phyloP scores from a whole-genome alignment of 2,888 invertebrate species.

The Drosophila fulvimacula region DNA sequence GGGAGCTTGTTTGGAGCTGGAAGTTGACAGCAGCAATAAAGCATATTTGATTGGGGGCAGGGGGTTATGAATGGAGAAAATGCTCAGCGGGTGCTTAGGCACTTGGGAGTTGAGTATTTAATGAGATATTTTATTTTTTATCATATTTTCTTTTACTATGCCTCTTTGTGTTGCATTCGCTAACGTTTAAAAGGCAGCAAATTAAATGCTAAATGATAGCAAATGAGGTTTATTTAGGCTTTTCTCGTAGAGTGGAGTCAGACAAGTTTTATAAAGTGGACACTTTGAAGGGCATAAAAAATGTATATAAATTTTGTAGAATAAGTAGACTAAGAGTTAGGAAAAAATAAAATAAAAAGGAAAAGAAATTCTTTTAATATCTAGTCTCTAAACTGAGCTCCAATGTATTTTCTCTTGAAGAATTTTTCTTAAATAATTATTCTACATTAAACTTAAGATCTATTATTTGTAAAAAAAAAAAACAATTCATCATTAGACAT shows the following conservation, averaged over 20 bases:
- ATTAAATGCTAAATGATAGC: neutral
- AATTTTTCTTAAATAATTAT: neutral
- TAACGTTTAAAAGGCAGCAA: neutral
- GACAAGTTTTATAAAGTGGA: neutral
- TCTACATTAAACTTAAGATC: neutral
- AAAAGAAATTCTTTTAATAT: neutral
- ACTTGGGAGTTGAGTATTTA: neutral
- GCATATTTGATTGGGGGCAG: conserved; percentile 15
- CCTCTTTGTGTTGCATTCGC: neutral
- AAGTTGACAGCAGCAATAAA: conserved; percentile 22
- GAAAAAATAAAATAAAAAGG: neutral
- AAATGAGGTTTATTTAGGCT: neutral
- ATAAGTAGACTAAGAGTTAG: neutral
- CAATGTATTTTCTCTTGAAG: neutral
- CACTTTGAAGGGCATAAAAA: neutral
- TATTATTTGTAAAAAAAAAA: neutral
- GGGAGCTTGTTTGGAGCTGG: conserved; percentile 17
- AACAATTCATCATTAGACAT: conserved; percentile 13
- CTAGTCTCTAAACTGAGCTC: too few relatives aligned
- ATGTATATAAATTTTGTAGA: too few relatives aligned
- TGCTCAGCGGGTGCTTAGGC: neutral
- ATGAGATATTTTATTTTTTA: neutral
- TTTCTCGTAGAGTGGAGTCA: too few relatives aligned
- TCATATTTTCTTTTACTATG: neutral
- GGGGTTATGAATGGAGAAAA: conserved; percentile 9